Evolutionary conservation across 2,797 vertebrate genomes (phyloP), one percentile per base, ranked within the genome.

Genomic region (Pyrocephalus nanus): DNA sequence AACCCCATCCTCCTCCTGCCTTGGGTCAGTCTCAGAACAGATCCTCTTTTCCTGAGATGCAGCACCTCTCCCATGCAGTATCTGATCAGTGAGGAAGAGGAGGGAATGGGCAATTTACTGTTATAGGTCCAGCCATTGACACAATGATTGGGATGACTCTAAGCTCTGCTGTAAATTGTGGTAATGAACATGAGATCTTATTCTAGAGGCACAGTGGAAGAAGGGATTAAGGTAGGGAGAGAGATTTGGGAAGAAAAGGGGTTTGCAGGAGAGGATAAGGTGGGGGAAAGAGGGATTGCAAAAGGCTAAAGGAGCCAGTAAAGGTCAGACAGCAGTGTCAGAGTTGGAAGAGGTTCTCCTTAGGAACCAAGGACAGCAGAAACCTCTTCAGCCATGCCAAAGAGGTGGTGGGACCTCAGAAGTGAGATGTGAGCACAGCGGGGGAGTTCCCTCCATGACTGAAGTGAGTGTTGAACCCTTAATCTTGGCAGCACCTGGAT

Each of bases 401-500:
- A 42, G 38, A 72, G 23, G 30, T n/a, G 19, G 13, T 43, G 70
- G 30, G 27, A 66, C 18, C 26, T n/a, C 60, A 67, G 72, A 61
- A 62, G 16, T 12, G 60, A 53, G 73, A 70, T 15, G 32, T 15
- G 7, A 70, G 55, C 36, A 29, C 2, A 12, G 6, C 50, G 48
- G 65, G 38, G 71, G 29, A 62, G 25, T 36, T 78, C 42, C 30
- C 30, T 80, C 48, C 22, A 1, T 17, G 54, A 7, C 30, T 47
- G 27, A 69, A 55, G 36, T 0, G 3, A 84, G 23, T 0, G 0
- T 72, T 50, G 12, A 50, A 43, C 17, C 11, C 34, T 30, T 36
- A 34, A 40, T 50, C 45, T 65, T 43, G 40, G 34, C 51, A 95
- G 67, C n/a, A 22, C 32, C 51, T 62, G 69, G 51, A 32, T 54